Base-by-base conservation (phyloP, 2,888 invertebrate species). In the Cryptosula pallasiana region DNA sequence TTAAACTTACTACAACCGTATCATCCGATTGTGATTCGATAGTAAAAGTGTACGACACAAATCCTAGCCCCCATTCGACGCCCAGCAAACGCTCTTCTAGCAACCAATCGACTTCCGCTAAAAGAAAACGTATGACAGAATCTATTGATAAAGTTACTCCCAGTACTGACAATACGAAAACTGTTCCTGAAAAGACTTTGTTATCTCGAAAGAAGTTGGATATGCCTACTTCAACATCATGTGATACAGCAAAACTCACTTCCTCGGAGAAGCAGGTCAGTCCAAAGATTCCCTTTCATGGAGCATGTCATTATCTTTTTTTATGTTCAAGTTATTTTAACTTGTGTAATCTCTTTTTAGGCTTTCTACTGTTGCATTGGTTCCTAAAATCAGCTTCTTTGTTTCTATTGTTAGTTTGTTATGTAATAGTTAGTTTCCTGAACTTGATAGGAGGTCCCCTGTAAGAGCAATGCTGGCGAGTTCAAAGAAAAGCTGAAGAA, bases 401-500 rank as follows among this genome's bases (percentile, higher is more conserved):
- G n/a, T n/a, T n/a, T n/a, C n/a, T n/a, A n/a, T n/a, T n/a, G n/a
- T n/a, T n/a, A n/a, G n/a, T n/a, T n/a, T n/a, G n/a, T n/a, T n/a
- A n/a, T n/a, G n/a, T n/a, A n/a, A n/a, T n/a, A n/a, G n/a, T n/a
- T n/a, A n/a, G n/a, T n/a, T n/a, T n/a, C n/a, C n/a, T n/a, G n/a
- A n/a, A n/a, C n/a, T n/a, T n/a, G n/a, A n/a, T n/a, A n/a, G n/a
- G n/a, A n/a, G n/a, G n/a, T n/a, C n/a, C n/a, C n/a, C n/a, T n/a
- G n/a, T n/a, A n/a, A n/a, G n/a, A n/a, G n/a, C 5, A 20, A 45
- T 45, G 20, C 74, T n/a, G 73, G 71, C 13, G 74, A 72, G 25
- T 72, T 80, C 57, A 78, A 77, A 71, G 75, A 74, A 20, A 75
- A 76, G 23, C 74, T 82, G 55, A 75, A 77, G 16, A 79, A 80